These are phyloP conservation scores for Styela plicata DNA, from an alignment of 23 tunicate genomes.

Conservation along the genomic window DNA sequence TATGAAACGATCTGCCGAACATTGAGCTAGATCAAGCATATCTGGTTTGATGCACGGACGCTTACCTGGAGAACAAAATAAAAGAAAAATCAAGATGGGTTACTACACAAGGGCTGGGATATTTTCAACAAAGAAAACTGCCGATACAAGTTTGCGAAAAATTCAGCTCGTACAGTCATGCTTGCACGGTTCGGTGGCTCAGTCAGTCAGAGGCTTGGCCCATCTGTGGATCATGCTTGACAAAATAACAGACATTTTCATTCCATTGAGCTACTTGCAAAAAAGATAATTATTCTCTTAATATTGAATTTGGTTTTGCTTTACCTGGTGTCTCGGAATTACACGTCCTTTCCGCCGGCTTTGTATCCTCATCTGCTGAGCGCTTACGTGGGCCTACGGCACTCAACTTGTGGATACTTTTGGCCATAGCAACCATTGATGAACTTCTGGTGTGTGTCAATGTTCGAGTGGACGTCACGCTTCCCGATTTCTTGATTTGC, in stretches of 20 bases:
- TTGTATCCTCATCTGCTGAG: background rate
- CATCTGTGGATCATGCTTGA: too few species aligned
- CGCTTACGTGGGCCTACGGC: slow-evolving; percentile 7
- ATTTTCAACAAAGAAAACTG: too few species aligned
- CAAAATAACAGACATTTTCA: too few species aligned
- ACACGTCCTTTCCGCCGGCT: background rate
- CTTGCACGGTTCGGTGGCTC: too few species aligned
- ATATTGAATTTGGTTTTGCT: too few species aligned
- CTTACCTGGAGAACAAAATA: background rate
- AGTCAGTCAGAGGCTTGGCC: too few species aligned
- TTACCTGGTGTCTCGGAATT: background rate
- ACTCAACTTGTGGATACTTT: background rate
- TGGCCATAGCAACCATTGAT: slow-evolving; percentile 32
- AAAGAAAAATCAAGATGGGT: too few species aligned
- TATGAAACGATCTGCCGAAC: background rate
- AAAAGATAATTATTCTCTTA: too few species aligned
- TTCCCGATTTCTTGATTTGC: background rate
- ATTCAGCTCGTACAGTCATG: too few species aligned
- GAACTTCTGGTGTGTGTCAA: slow-evolving; percentile 3
- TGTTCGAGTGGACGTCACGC: background rate
- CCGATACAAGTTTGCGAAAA: too few species aligned
- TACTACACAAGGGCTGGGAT: too few species aligned
- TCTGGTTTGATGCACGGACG: background rate
- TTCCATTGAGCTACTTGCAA: too few species aligned
- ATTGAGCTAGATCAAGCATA: background rate